phyloP scores from a whole-genome alignment of 2,797 vertebrate species.

The Notamacropus eugenii region DNA sequence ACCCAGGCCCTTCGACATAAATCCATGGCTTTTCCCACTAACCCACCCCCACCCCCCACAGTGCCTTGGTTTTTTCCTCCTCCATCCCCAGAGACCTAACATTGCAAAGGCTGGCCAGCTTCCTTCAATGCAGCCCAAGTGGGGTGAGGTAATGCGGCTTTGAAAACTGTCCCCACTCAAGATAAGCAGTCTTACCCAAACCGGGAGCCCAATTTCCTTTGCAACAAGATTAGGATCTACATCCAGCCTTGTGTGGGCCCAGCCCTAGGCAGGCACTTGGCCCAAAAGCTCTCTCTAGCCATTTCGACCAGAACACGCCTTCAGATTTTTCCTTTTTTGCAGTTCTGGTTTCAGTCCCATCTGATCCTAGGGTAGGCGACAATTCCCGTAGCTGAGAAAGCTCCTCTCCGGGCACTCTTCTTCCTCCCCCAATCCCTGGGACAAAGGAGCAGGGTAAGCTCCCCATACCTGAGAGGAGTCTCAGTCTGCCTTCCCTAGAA shows the following conservation, averaged over 20 bases:
- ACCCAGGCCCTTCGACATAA: background rate
- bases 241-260: conserved; percentile 58
- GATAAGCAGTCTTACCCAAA: conserved; percentile 67
- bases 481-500: background rate
- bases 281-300: conserved; percentile 59
- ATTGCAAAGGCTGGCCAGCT: conserved; percentile 44
- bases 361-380: conserved; percentile 42
- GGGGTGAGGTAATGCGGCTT: conserved; percentile 31
- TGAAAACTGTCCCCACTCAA: conserved; percentile 49
- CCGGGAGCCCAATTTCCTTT: conserved; percentile 78
- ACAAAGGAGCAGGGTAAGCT: background rate
- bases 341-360: conserved; percentile 64
- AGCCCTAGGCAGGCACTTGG: conserved; percentile 54
- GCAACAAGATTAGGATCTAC: conserved; percentile 76
- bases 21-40: background rate
- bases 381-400: conserved; percentile 47
- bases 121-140: conserved; percentile 50
- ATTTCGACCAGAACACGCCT: conserved; percentile 57
- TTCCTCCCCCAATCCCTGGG: background rate
- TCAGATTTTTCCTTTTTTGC: conserved; percentile 65
- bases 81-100: background rate
- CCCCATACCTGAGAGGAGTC: background rate
- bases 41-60: too few species aligned
- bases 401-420: conserved; percentile 31
- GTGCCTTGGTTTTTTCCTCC: too few species aligned